These are phyloP conservation scores for Danio aesculapii DNA, from an alignment of 2,797 vertebrate species.

Conservation along the genomic window DNA sequence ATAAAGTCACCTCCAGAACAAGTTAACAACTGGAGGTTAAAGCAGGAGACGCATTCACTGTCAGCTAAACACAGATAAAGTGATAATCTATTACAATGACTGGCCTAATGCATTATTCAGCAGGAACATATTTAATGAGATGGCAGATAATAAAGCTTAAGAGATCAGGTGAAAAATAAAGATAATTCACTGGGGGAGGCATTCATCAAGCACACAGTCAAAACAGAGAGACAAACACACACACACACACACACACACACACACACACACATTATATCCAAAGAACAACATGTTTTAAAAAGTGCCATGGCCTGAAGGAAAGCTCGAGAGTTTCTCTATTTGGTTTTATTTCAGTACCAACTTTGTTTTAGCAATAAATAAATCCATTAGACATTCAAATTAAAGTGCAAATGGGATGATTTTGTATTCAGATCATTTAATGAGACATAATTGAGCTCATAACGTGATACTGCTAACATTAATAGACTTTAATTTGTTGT, in stretches of 20 bases:
- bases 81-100: slow-evolving; percentile 7
- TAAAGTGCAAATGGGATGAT: too few species aligned
- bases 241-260: background rate
- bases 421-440: too few species aligned
- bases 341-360: background rate
- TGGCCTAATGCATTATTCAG: slow-evolving; percentile 30
- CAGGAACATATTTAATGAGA: background rate
- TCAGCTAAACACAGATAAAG: background rate
- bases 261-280: background rate
- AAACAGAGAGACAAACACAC: background rate
- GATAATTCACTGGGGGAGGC: background rate
- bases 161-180: slow-evolving; percentile 5
- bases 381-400: too few species aligned
- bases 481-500: too few species aligned
- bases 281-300: background rate
- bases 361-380: background rate
- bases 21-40: background rate
- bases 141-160: slow-evolving; percentile 11
- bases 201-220: background rate
- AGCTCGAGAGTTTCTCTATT: background rate
- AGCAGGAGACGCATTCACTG: slow-evolving; percentile 11
- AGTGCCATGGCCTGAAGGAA: background rate
- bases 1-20: background rate
- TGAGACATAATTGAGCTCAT: too few species aligned
- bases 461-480: too few species aligned